Evolutionary conservation across 1,140 invertebrate genomes (phyloP).

Genomic region (Nasonia longicornis): DNA sequence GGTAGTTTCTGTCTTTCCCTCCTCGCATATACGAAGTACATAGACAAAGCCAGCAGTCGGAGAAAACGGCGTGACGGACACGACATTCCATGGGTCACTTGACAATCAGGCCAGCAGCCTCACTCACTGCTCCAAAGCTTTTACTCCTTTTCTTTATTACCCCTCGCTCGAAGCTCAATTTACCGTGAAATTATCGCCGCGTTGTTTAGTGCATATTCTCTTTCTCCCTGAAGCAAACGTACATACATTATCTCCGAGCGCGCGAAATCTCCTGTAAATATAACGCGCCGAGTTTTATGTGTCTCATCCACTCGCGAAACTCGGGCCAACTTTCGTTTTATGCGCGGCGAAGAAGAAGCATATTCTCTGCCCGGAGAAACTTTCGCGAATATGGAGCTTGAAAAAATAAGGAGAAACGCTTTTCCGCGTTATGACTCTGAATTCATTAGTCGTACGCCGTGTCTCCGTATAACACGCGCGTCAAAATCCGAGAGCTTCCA

Average conservation of each 20-base stretch:
- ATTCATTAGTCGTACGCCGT: neutral
- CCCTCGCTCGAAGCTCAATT: neutral
- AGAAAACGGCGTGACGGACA: neutral
- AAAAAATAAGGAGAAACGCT: neutral
- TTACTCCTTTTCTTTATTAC: constrained; percentile 3
- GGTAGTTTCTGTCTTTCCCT: neutral
- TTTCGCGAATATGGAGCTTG: neutral
- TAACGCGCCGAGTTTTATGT: neutral
- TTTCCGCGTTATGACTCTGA: neutral
- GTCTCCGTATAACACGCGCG: neutral
- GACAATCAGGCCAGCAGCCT: constrained; percentile 51
- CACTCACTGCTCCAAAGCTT: neutral
- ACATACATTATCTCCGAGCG: neutral
- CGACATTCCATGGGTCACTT: constrained; percentile 53
- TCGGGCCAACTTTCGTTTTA: neutral
- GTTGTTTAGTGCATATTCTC: neutral
- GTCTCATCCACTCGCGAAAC: neutral
- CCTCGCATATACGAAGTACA: neutral
- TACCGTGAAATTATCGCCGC: neutral
- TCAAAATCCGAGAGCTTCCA: neutral
- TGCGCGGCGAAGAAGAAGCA: neutral
- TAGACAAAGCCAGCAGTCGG: neutral
- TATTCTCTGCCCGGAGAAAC: neutral
- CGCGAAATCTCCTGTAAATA: neutral
- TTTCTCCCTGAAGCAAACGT: neutral